Evolutionary conservation across 1,140 invertebrate species (phyloP).

Genomic region (Drosophila varians): DNA sequence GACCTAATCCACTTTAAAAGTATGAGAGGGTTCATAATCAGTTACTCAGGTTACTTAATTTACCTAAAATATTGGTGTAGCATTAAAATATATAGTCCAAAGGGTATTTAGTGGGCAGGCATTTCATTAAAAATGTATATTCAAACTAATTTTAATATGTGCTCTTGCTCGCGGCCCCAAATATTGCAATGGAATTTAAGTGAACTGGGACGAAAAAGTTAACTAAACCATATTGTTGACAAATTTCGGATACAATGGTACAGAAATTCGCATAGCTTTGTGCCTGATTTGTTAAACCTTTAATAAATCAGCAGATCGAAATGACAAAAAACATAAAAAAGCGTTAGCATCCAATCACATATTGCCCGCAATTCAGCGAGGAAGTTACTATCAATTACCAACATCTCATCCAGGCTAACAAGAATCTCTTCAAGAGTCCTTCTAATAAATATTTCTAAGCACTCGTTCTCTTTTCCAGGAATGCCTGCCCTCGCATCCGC

Average conservation of each 20-base stretch:
- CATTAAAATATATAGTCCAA: too few species aligned
- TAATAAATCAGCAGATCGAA: neutral
- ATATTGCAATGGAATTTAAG: slow-evolving; percentile 69
- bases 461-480: slow-evolving; percentile 8
- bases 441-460: slow-evolving; percentile 56
- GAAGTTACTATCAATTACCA: slow-evolving; percentile 72
- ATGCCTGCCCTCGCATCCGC: neutral
- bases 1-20: too few species aligned
- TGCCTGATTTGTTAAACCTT: neutral
- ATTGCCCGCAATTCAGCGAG: slow-evolving; percentile 1
- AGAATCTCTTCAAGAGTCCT: slow-evolving; percentile 46
- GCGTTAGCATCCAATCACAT: slow-evolving; percentile 23
- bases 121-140: neutral
- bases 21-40: too few species aligned
- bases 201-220: slow-evolving; percentile 26
- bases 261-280: slow-evolving; percentile 9
- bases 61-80: too few species aligned
- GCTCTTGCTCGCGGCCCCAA: slow-evolving; percentile 53
- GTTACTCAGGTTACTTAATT: too few species aligned
- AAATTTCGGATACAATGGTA: slow-evolving; percentile 6
- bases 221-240: slow-evolving; percentile 15
- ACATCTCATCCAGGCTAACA: slow-evolving; percentile 65
- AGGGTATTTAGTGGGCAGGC: neutral
- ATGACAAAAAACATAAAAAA: slow-evolving; percentile 4
- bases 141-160: slow-evolving; percentile 44